These are phyloP conservation scores for Tribolium madens DNA, from an alignment of 1,140 invertebrate species.

Conservation along the genomic window DNA sequence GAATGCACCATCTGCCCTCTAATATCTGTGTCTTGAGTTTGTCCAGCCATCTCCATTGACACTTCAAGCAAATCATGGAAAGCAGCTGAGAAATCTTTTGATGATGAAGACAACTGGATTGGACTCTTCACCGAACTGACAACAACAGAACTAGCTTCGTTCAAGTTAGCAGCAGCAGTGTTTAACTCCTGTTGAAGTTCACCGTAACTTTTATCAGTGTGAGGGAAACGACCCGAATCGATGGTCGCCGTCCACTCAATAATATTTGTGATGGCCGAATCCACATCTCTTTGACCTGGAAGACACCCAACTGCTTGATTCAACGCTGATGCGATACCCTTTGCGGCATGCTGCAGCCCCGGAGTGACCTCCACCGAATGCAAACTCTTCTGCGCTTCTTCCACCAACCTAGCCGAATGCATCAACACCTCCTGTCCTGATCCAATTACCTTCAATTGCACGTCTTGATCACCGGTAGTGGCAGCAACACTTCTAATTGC, in stretches of 20 bases:
- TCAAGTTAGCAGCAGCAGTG: conserved; percentile 84
- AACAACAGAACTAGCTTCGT: conserved; percentile 84
- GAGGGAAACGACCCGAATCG: conserved; percentile 78
- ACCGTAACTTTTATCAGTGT: conserved; percentile 79
- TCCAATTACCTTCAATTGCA: conserved; percentile 76
- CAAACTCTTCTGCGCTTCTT: conserved; percentile 79
- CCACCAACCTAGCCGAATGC: conserved; percentile 80
- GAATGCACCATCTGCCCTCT: conserved; percentile 85
- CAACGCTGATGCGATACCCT: conserved; percentile 69
- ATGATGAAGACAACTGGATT: conserved; percentile 78
- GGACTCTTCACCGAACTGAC: conserved; percentile 78
- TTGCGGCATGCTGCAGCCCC: conserved; percentile 72
- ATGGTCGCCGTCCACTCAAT: conserved; percentile 81
- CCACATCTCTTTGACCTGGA: conserved; percentile 89
- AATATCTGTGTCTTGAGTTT: conserved; percentile 78
- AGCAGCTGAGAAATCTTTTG: conserved; percentile 81
- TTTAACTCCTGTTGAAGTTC: conserved; percentile 89
- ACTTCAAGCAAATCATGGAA: conserved; percentile 83
- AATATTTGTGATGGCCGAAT: conserved; percentile 86
- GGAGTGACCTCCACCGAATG: conserved; percentile 73
- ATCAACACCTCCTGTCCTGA: conserved; percentile 84
- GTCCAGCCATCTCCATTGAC: conserved; percentile 86
- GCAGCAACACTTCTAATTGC: conserved; percentile 79
- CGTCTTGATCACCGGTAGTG: conserved; percentile 73
- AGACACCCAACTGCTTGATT: conserved; percentile 82